Base-by-base conservation (phyloP, 2,113 vertebrate genomes). In the Oxygymnocypris stewartii region DNA sequence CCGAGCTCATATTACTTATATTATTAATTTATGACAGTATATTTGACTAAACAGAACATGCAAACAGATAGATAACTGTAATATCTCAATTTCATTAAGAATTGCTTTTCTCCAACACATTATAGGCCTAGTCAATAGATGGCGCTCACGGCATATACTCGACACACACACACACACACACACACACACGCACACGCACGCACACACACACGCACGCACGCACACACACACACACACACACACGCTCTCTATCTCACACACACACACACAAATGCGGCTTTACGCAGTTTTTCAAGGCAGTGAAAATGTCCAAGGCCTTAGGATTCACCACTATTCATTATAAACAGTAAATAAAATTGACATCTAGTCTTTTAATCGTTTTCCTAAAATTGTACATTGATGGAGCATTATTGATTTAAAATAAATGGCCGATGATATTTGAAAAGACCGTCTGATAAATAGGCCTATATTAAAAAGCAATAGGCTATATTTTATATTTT, bases 91-190 rank as follows among this genome's bases (percentile, higher is more conserved):
- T 28, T 47, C 12, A 44, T 14, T 6, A n/a, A 13, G 40, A 44
- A 18, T 71, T 37, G 31, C 51, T 54, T 54, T 16, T 54, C 18
- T 73, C 9, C 69, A 42, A 12, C 37, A 42, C 20, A 42, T 42
- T 76, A 6, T 35, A 31, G 28, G 28, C 28, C 28, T 31, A 20
- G 76, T 78, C 81, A 51, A 12, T 23, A 82, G 81, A 71, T 82
- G 81, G 65, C 81, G 65, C 79, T 65, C 79, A 47, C n/a, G 28
- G 40, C 79, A 25, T 35, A 42, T 61, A 2, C 54, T 7, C 54
- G 18, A 25, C 73, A 13, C 73, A 49, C 18, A 23, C 4, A 49
- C 76, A 78, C 5, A 31, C 28, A 2, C 28, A 31, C 28, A 2
- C 28, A 31, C 28, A 2, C 28, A 31, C 28, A 2, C 28, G 2